These are phyloP conservation scores for Turritopsis dohrnii DNA, from an alignment of 30 jellyfish, hydroid and myxozoan genomes.

Conservation along the genomic window DNA sequence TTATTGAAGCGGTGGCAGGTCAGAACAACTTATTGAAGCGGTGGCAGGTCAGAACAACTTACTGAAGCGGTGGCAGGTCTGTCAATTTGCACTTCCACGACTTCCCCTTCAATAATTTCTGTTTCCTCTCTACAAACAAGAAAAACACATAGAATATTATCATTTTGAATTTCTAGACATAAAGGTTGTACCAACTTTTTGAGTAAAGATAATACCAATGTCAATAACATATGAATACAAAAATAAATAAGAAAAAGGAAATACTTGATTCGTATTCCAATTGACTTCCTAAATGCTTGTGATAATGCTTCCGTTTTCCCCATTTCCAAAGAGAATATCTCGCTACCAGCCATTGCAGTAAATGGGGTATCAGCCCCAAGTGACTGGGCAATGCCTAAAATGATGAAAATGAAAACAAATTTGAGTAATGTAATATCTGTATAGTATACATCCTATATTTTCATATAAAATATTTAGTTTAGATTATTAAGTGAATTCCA, in stretches of 20 bases:
- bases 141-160: no score
- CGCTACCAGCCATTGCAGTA: conserved; percentile 98
- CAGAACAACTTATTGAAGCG: conserved; percentile 93
- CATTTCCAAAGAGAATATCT: conserved; percentile 95
- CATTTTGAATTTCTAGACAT: no score
- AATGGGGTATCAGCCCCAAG: conserved; percentile 98
- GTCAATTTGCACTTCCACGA: conserved; percentile 96
- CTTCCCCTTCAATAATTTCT: conserved; percentile 99
- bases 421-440: no score
- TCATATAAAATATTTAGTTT: no score
- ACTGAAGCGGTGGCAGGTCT: conserved; percentile 97
- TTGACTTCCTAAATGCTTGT: conserved; percentile 96
- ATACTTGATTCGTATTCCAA: conserved; percentile 96
- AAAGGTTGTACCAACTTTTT: no score
- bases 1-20: conserved; percentile 93
- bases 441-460: no score
- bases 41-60: conserved; percentile 90
- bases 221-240: not conserved
- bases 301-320: conserved; percentile 98
- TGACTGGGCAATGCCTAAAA: conserved; percentile 95
- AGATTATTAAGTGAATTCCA: no score
- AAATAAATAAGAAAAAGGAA: not conserved
- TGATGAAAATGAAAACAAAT: not conserved
- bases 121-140: conserved; percentile 80
- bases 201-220: no score